Conservation (phyloP, 2,888 invertebrate genomes). For the Eupithecia inturbata region DNA sequence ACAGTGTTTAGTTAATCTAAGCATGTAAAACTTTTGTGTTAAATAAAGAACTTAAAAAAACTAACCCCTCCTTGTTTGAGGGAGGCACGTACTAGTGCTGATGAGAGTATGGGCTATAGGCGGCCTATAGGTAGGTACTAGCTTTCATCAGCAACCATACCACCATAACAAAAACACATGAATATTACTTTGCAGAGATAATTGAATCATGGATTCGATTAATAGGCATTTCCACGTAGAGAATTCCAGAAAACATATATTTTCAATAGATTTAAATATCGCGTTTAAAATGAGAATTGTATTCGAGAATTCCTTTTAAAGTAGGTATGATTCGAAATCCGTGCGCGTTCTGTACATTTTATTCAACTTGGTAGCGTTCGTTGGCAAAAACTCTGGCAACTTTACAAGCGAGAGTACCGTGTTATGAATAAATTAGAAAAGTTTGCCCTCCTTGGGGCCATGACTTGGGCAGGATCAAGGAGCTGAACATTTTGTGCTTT, state of each 20-base stretch:
- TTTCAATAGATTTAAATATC: conserved; percentile 26
- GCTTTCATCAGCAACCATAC: neutral
- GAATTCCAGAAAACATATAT: conserved; percentile 14
- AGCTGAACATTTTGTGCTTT: neutral
- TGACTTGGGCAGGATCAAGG: conserved; percentile 28
- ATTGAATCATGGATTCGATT: neutral
- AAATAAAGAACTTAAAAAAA: no score
- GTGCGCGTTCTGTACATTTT: conserved; percentile 49
- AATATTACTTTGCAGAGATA: neutral
- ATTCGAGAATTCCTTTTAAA: conserved; percentile 22
- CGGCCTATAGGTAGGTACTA: neutral
- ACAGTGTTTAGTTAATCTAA: no score
- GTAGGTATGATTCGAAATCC: conserved; percentile 25
- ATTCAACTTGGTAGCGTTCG: conserved; percentile 66
- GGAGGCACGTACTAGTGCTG: no score
- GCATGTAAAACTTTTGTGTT: no score
- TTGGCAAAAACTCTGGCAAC: conserved; percentile 72
- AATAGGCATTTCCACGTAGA: conserved; percentile 4
- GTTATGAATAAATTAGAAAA: conserved; percentile 83
- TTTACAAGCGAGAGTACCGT: conserved; percentile 71
- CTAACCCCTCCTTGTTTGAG: no score
- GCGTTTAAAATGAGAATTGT: conserved; percentile 25
- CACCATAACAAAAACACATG: neutral
- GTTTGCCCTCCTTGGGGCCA: conserved; percentile 58
- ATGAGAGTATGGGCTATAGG: no score